Conservation (phyloP, 2,888 invertebrate species). For the Melinopterus prodromus region DNA sequence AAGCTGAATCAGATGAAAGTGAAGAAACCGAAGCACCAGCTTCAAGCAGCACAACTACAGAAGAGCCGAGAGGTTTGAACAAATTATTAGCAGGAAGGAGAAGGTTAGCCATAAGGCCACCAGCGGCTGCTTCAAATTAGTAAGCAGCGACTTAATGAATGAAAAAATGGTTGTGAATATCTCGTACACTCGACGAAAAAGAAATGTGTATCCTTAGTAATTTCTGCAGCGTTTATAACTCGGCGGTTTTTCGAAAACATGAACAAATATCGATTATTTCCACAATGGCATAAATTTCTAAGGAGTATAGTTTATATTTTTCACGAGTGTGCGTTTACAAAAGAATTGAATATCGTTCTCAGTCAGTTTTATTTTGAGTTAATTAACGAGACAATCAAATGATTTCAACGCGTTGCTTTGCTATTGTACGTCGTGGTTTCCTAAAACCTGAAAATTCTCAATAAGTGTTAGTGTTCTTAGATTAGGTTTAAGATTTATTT, state of each 20-base stretch:
- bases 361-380: neutral
- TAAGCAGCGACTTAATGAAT: conserved; percentile 9
- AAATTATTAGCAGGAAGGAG: conserved; percentile 76
- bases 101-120: conserved; percentile 69
- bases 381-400: neutral
- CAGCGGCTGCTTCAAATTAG: conserved; percentile 49
- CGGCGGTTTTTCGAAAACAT: too few species aligned
- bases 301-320: neutral
- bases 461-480: neutral
- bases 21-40: conserved; percentile 46
- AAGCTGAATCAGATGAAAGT: conserved; percentile 30
- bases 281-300: neutral
- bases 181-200: neutral
- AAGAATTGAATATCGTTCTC: conserved; percentile 4
- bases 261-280: neutral
- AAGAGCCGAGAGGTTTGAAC: conserved; percentile 68
- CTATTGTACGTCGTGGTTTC: neutral
- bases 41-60: conserved; percentile 53
- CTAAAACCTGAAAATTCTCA: neutral
- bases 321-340: neutral
- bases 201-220: neutral
- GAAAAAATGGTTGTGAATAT: neutral
- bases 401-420: neutral
- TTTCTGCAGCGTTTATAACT: neutral
- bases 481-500: conserved; percentile 34